A percentile compares a stretch with the other conserved stretches of the same genome.
Evolutionary conservation across 2,888 invertebrate genomes (phyloP).

Genomic region (Lypha dubia): DNA sequence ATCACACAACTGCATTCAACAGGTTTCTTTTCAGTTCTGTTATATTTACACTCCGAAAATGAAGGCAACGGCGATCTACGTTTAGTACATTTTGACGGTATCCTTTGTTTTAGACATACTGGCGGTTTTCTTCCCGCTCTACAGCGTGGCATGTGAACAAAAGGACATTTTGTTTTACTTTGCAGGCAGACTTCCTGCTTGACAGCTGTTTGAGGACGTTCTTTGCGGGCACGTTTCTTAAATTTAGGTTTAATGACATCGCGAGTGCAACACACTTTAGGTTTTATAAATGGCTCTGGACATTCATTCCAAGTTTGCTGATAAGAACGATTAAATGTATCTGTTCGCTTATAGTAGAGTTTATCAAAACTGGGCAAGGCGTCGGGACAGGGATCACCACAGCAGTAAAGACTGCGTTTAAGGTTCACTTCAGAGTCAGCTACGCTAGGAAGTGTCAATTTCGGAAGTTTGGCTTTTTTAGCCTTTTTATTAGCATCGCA

Average conservation of each 20-base stretch:
- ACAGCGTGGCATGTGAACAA: conserved; percentile 58
- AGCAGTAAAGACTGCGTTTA: conserved; percentile 48
- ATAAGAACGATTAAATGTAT: conserved; percentile 78
- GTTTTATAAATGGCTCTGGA: conserved; percentile 74
- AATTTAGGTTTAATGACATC: conserved; percentile 70
- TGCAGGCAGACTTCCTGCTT: conserved; percentile 30
- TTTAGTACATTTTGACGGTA: conserved; percentile 66
- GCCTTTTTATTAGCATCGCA: neutral
- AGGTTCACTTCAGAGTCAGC: conserved; percentile 21
- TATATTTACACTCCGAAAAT: conserved; percentile 74
- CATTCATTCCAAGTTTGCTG: conserved; percentile 81
- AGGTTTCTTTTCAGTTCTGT: neutral
- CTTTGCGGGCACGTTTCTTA: conserved; percentile 38
- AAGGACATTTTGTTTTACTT: conserved; percentile 51
- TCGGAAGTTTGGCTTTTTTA: neutral
- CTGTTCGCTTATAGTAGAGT: conserved; percentile 79
- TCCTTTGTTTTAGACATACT: conserved; percentile 62
- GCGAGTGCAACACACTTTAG: conserved; percentile 76
- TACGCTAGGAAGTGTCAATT: neutral
- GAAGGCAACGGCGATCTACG: conserved; percentile 73
- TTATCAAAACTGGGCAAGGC: conserved; percentile 77
- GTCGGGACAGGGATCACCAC: conserved; percentile 68
- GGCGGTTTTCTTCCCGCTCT: conserved; percentile 69
- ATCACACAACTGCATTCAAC: conserved; percentile 75
- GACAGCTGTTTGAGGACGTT: conserved; percentile 58